phyloP scores from a whole-genome alignment of 2,113 vertebrate genomes.

The Carlito syrichta region DNA sequence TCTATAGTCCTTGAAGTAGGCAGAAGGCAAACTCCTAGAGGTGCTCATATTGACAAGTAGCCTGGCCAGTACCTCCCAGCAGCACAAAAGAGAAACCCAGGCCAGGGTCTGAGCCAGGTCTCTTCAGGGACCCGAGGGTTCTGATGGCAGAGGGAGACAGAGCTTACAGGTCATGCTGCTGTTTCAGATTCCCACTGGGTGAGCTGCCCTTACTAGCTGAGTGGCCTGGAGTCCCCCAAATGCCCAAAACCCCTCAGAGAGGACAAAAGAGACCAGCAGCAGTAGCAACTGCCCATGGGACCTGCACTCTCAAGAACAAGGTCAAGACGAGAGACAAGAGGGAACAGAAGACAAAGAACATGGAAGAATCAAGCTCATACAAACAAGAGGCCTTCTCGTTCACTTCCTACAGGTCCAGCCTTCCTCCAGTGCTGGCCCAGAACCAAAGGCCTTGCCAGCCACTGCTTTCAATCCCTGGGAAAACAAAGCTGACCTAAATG shows the following conservation, averaged over 20 bases:
- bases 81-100: not conserved
- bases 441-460: not conserved
- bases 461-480: not conserved
- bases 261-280: not conserved
- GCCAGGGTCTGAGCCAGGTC: not conserved
- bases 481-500: not conserved
- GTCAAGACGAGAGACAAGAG: not conserved
- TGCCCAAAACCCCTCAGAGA: not conserved
- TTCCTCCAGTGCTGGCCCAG: not conserved
- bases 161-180: not conserved
- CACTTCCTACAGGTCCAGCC: not conserved
- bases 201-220: not conserved
- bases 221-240: not conserved
- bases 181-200: not conserved
- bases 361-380: not conserved
- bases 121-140: not conserved
- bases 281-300: not conserved
- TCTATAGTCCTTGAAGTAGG: not conserved
- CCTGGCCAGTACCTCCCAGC: not conserved
- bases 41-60: not conserved
- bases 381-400: not conserved
- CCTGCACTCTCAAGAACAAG: not conserved
- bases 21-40: not conserved
- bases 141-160: rapidly evolving
- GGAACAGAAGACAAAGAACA: not conserved